Base-by-base conservation (phyloP, 2,113 vertebrate genomes). In the Isichthys henryi region DNA sequence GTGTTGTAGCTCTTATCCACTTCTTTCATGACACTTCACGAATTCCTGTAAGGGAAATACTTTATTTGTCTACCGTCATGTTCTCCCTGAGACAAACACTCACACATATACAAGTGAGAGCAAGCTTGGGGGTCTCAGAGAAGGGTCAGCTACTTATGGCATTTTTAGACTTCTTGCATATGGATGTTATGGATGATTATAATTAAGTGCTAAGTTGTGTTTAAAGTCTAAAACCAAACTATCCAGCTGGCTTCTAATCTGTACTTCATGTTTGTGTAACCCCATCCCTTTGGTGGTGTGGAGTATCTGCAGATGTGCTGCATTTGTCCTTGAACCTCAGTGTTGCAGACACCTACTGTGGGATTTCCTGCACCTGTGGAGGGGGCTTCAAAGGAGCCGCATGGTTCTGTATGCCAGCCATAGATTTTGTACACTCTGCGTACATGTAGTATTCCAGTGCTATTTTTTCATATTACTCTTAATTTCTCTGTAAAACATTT, bases 301-400 rank as follows among this genome's bases (percentile, higher is more conserved):
- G 85, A 87, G 31, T 52, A 74, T 82, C 56, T 53, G 13, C 58
- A 87, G 77, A 88, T 2, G 91, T 48, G 86, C 95, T 83, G 84
- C 89, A 89, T 92, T 93, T 95, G 95, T 92, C 95, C 95, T 96
- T 95, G 93, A 91, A 62, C 43, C 62, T 87, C 80, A 90, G 89
- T 35, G 91, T 88, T 88, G 50, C 88, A 66, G 39, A 52, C 91
- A 85, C 84, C 53, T 91, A 45, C 11, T 62, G 93, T 98, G 97
- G 93, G 98, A 98, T 90, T 93, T 93, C 84, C 35, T 58, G 90
- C 98, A 99, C 94, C 97, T 99, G 98, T 90, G 89, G 74, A 84
- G 53, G 19, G 53, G 35, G 35, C 88, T 89, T 94, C 91, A 92
- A 92, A 93, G 89, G 88, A 89, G 70, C 5, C 86, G 21, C 82